phyloP scores from a whole-genome alignment of 2,888 invertebrate species.

The Tetheella fluctuosa region DNA sequence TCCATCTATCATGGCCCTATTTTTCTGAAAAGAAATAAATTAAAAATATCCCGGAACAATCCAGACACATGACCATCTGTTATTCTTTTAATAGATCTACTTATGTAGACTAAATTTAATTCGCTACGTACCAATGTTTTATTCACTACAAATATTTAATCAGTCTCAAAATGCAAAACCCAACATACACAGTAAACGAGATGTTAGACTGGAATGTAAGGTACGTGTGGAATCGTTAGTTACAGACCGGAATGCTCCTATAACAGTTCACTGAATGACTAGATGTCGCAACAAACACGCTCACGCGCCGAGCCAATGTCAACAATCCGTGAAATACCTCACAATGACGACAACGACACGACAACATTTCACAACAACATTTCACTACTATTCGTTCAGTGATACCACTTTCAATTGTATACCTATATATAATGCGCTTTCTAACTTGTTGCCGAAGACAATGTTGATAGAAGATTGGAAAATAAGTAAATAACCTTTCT shows the following conservation, averaged over 20 bases:
- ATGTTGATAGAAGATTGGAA: background rate
- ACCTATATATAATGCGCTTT: background rate
- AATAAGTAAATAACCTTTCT: slow-evolving; percentile 1
- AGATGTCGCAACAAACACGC: slow-evolving; percentile 22
- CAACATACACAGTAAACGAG: background rate
- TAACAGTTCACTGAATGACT: slow-evolving; percentile 16
- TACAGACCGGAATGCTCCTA: slow-evolving; percentile 5
- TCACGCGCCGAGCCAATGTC: slow-evolving; percentile 34
- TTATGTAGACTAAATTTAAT: no score
- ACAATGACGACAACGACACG: slow-evolving; percentile 19
- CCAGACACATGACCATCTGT: no score
- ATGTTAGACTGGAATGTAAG: slow-evolving; percentile 12
- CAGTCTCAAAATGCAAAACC: background rate
- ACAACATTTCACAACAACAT: slow-evolving; percentile 9
- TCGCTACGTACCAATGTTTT: background rate
- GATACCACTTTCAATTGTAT: slow-evolving; percentile 1
- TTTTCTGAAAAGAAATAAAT: no score
- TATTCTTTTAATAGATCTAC: no score
- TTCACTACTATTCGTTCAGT: slow-evolving; percentile 4
- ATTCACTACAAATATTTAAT: background rate
- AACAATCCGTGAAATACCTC: slow-evolving; percentile 47
- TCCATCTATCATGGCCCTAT: no score
- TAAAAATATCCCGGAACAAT: no score
- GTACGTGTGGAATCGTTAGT: slow-evolving; percentile 11
- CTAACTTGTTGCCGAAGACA: slow-evolving; percentile 5